Conservation (phyloP, 2,888 invertebrate genomes). For the Thumatha senex region DNA sequence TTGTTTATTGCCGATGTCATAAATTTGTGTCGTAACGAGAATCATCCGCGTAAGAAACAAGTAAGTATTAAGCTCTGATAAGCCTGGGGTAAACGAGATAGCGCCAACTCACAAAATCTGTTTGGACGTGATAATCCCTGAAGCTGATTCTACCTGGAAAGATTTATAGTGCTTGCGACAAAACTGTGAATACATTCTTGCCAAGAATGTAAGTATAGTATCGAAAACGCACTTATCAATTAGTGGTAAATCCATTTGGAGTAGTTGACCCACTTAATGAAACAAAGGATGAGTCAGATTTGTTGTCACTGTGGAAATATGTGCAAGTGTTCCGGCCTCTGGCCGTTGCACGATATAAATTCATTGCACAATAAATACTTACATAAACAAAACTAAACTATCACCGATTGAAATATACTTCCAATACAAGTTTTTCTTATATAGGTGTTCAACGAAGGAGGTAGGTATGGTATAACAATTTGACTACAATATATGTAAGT, state of each 20-base stretch:
- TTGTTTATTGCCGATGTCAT: constrained; percentile 54
- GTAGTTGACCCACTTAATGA: constrained; percentile 65
- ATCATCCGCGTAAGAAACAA: constrained; percentile 58
- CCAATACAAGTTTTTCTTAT: too few species aligned
- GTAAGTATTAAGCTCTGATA: constrained; percentile 62
- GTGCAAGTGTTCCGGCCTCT: constrained; percentile 26
- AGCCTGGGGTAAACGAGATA: constrained; percentile 42
- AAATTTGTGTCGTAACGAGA: constrained; percentile 73
- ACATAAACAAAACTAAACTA: too few species aligned
- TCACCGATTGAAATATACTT: too few species aligned
- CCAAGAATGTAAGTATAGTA: constrained; percentile 16
- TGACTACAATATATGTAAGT: too few species aligned
- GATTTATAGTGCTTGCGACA: constrained; percentile 27
- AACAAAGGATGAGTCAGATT: constrained; percentile 73
- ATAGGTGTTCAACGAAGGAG: too few species aligned
- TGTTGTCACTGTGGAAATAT: constrained; percentile 60
- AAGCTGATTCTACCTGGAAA: constrained; percentile 17
- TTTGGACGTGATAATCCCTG: constrained; percentile 54
- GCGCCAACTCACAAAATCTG: constrained; percentile 45
- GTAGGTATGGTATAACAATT: too few species aligned
- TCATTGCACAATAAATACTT: too few species aligned
- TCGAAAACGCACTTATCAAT: constrained; percentile 50
- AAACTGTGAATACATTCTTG: constrained; percentile 4
- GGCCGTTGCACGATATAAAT: constrained; percentile 13
- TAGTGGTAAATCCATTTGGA: constrained; percentile 58